Evolutionary conservation across 2,888 invertebrate species (phyloP), one percentile per base, ranked within the genome.

Genomic region (Melinaea menophilus): DNA sequence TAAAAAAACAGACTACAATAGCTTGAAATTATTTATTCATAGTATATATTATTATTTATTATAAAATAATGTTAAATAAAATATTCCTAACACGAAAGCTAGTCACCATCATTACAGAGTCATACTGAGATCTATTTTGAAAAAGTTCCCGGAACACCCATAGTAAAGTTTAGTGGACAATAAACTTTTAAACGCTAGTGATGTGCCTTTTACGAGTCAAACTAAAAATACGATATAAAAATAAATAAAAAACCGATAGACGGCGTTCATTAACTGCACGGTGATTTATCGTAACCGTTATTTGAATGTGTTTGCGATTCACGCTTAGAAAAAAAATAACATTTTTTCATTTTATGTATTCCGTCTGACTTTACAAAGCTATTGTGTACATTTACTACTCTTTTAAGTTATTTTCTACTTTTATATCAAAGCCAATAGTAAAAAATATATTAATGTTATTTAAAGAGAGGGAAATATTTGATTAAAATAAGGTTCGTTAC

Each of bases 241-340:
- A 63, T 59, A 61, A 63, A 66, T 61, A 63, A 59, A 58, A 48
- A 64, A 64, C 47, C 47, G 37, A 62, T 61, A 45, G 56, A 62
- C 55, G 58, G 35, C 63, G 65, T 68, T 68, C 67, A 68, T 68
- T 68, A 65, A 68, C 65, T 60, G 65, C 41, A 3, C 59, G 58
- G 58, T 67, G 70, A 70, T 70, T 70, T 70, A 69, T 67, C 63
- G 60, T 67, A 66, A 70, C 70, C 69, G 64, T 67, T 61, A 69
- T 70, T 65, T 66, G 66, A 69, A 69, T 70, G 69, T 59, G 59
- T 62, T 54, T 63, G 58, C 51, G 56, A 60, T 68, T 64, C 64
- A 59, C 63, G 72, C 65, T 68, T 68, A 65, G 63, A 63, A 65
- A 60, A 48, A 41, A 61, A 58, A 59, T 63, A 65, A 62, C 55